phyloP scores from a whole-genome alignment of 2,113 vertebrate species.

The Dipodomys ordii region DNA sequence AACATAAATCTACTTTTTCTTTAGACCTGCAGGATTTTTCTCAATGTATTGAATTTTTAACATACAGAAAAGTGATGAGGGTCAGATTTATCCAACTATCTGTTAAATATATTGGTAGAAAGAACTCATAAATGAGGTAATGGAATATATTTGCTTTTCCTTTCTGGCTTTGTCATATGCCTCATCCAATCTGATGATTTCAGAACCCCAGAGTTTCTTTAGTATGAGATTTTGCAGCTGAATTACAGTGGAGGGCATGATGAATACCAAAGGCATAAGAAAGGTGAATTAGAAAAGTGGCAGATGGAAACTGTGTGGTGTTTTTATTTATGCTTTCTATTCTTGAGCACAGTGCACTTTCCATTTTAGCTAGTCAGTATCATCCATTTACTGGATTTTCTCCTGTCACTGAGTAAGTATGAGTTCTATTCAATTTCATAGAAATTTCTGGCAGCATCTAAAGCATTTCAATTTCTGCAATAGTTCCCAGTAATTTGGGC shows the following conservation, averaged over 20 bases:
- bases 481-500: conserved; percentile 32
- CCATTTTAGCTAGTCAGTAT: conserved; percentile 60
- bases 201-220: conserved; percentile 36
- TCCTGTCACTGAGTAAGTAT: conserved; percentile 61
- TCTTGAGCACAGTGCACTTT: conserved; percentile 35
- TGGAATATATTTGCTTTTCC: conserved; percentile 60
- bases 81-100: conserved; percentile 45
- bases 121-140: conserved; percentile 37
- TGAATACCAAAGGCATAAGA: conserved; percentile 48
- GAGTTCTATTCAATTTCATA: conserved; percentile 60
- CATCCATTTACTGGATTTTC: conserved; percentile 65
- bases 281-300: conserved; percentile 65
- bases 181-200: conserved; percentile 66
- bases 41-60: conserved; percentile 56
- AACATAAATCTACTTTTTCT: conserved; percentile 5
- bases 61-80: background rate
- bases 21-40: background rate
- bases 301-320: conserved; percentile 38
- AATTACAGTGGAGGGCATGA: conserved; percentile 60
- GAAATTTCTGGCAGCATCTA: conserved; percentile 50
- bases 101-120: conserved; percentile 14
- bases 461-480: conserved; percentile 32
- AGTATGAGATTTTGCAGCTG: conserved; percentile 44
- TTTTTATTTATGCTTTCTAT: conserved; percentile 69
- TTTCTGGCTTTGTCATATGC: conserved; percentile 41